A percentile compares a stretch with the other conserved stretches of the same genome.
Evolutionary conservation across 1,140 invertebrate species (phyloP).

Genomic region (Drosophila melanogaster): DNA sequence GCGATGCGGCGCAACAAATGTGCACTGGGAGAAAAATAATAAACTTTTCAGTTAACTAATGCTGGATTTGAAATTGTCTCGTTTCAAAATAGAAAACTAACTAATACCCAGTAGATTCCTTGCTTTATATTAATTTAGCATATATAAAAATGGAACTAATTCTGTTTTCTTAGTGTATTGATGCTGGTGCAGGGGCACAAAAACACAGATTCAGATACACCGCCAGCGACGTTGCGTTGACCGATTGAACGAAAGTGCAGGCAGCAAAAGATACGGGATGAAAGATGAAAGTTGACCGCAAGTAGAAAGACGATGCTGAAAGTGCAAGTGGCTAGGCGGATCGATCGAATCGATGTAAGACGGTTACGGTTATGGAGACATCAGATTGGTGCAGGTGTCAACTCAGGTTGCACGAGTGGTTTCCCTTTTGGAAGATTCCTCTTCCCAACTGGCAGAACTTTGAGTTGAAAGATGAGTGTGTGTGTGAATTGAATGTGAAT

Average conservation of each 20-base stretch:
- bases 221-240: slow-evolving; percentile 50
- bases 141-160: neutral
- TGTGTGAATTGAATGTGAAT: neutral
- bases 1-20: slow-evolving; percentile 35
- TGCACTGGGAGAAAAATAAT: slow-evolving; percentile 1
- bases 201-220: slow-evolving; percentile 20
- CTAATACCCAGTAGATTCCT: too few species aligned
- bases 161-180: neutral
- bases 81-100: too few species aligned
- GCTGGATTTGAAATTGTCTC: neutral
- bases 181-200: slow-evolving; percentile 1
- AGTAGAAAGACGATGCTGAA: slow-evolving; percentile 55
- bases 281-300: slow-evolving; percentile 71
- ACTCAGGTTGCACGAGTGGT: slow-evolving; percentile 17
- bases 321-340: slow-evolving; percentile 68
- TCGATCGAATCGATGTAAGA: slow-evolving; percentile 72
- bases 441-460: neutral
- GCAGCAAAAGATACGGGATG: slow-evolving; percentile 44
- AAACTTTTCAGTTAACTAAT: neutral
- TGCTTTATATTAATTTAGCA: too few species aligned
- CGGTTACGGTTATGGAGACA: slow-evolving; percentile 57
- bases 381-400: slow-evolving; percentile 25
- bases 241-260: slow-evolving; percentile 75
- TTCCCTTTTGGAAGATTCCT: slow-evolving; percentile 18
- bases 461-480: neutral